Evolutionary conservation across 2,113 vertebrate genomes (phyloP).

Genomic region (Eretmochelys imbricata): DNA sequence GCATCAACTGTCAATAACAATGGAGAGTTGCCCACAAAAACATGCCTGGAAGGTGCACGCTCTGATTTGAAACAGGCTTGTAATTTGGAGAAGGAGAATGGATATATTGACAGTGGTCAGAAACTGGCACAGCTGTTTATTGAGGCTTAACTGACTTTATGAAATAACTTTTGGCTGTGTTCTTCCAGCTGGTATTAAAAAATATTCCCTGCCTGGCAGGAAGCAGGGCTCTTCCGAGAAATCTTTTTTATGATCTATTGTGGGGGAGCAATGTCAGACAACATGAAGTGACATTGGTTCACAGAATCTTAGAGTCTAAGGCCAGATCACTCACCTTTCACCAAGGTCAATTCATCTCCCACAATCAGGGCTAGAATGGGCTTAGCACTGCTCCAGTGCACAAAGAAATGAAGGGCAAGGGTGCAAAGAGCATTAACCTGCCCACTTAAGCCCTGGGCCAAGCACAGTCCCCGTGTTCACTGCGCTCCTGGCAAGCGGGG

Average conservation of each 20-base stretch:
- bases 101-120: constrained; percentile 58
- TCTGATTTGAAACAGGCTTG: constrained; percentile 49
- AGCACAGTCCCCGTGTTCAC: background rate
- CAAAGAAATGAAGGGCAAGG: background rate
- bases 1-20: constrained; percentile 86
- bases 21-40: constrained; percentile 77
- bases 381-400: background rate
- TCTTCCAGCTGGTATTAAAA: background rate
- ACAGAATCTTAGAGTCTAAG: background rate
- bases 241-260: background rate
- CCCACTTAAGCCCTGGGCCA: background rate
- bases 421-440: background rate
- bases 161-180: background rate
- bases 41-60: constrained; percentile 62
- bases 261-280: background rate
- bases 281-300: background rate
- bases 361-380: background rate
- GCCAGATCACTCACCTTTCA: background rate
- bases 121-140: constrained; percentile 22
- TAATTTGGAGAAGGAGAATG: constrained; percentile 59
- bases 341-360: background rate
- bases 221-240: background rate
- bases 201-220: rapidly evolving
- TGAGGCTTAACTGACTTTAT: background rate
- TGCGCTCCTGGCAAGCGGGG: background rate